Percentiles rank a stretch among this genome's conserved stretches.
Evolutionary conservation across 2,888 invertebrate species (phyloP).

Genomic region (Emmelina monodactyla): DNA sequence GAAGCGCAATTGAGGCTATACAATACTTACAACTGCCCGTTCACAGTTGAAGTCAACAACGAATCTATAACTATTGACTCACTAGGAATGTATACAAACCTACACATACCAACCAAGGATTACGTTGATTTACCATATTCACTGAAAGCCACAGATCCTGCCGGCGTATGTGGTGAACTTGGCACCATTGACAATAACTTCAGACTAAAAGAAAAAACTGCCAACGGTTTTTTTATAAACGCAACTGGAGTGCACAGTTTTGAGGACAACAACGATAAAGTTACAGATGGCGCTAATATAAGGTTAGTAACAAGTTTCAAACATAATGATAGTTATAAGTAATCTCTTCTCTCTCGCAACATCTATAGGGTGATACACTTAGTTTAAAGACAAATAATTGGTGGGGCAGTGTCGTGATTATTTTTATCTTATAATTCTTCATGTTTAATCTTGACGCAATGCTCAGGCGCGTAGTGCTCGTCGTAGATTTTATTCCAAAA

Average conservation of each 20-base stretch:
- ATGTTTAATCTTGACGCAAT: conserved; percentile 24
- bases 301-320: conserved; percentile 24
- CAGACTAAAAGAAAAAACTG: conserved; percentile 33
- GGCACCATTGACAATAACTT: conserved; percentile 26
- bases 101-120: conserved; percentile 31
- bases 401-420: background rate
- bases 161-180: conserved; percentile 25
- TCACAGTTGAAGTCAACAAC: conserved; percentile 30
- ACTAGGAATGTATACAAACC: conserved; percentile 45
- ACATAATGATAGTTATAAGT: too few relatives aligned
- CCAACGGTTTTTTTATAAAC: conserved; percentile 47
- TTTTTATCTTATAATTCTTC: conserved; percentile 35
- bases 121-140: conserved; percentile 34
- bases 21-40: conserved; percentile 70
- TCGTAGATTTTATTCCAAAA: conserved; percentile 46
- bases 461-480: conserved; percentile 27
- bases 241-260: conserved; percentile 30
- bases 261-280: conserved; percentile 50
- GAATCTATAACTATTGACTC: conserved; percentile 27
- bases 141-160: conserved; percentile 28
- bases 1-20: conserved; percentile 74
- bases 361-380: too few relatives aligned
- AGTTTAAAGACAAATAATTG: too few relatives aligned
- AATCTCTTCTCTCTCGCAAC: too few relatives aligned
- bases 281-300: conserved; percentile 39